Percentiles rank a stretch among this genome's conserved stretches.
Evolutionary conservation across 2,888 invertebrate genomes (phyloP).

Genomic region (Drosophila leonis): DNA sequence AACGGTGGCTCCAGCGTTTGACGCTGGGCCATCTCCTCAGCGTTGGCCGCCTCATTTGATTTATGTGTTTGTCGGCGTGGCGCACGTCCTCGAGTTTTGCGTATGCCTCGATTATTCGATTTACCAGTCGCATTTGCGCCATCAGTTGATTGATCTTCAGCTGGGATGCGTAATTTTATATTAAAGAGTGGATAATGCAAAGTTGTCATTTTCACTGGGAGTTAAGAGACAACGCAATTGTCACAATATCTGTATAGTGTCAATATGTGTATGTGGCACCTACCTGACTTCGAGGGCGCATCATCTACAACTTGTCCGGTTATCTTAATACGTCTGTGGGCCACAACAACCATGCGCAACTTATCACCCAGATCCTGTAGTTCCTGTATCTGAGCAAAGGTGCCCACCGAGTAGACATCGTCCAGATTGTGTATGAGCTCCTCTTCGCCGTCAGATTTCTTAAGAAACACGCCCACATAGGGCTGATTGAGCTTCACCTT

Average conservation of each 20-base stretch:
- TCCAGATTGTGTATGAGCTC: constrained; percentile 93
- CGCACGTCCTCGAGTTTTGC: constrained; percentile 85
- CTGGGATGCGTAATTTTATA: constrained; percentile 92
- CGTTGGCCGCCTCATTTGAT: constrained; percentile 28
- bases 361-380: constrained; percentile 97
- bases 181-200: constrained; percentile 94
- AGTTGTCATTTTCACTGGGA: constrained; percentile 88
- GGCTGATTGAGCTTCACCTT: constrained; percentile 98
- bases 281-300: constrained; percentile 86
- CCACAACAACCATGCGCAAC: constrained; percentile 96
- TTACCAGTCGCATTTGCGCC: constrained; percentile 82
- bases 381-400: constrained; percentile 99
- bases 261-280: constrained; percentile 17
- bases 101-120: constrained; percentile 83
- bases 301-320: constrained; percentile 92
- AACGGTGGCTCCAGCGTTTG: constrained; percentile 50
- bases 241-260: constrained; percentile 52
- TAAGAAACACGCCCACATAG: constrained; percentile 98
- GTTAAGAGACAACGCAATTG: constrained; percentile 62
- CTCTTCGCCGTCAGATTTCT: constrained; percentile 94
- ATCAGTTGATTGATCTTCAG: constrained; percentile 88
- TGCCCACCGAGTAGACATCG: constrained; percentile 95
- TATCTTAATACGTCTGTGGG: constrained; percentile 94
- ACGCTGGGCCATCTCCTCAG: constrained; percentile 40
- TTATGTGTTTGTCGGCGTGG: constrained; percentile 77